phyloP scores from a whole-genome alignment of 2,888 invertebrate species.

The Drosophila subquinaria region DNA sequence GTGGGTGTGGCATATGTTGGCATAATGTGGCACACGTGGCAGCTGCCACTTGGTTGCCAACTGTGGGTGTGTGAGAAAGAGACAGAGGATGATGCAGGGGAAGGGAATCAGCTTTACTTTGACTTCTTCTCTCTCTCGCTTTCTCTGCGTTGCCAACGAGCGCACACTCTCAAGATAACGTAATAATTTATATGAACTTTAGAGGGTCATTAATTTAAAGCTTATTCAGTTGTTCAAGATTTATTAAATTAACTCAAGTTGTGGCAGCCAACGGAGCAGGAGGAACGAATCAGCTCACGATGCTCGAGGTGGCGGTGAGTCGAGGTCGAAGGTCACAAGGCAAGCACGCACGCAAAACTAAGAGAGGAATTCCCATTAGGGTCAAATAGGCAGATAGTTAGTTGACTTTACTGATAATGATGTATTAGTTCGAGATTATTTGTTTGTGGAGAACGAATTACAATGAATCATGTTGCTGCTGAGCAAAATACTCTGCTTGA shows the following conservation, averaged over 20 bases:
- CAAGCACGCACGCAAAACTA: constrained; percentile 30
- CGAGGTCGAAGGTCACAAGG: background rate
- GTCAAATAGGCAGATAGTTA: background rate
- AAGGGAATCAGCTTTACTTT: constrained; percentile 10
- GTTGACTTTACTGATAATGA: constrained; percentile 30
- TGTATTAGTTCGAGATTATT: constrained; percentile 16
- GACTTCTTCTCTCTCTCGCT: constrained; percentile 12
- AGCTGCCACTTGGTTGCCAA: constrained; percentile 43
- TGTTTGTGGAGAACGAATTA: background rate
- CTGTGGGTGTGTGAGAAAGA: background rate
- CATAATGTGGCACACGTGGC: constrained; percentile 66
- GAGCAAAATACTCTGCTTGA: background rate
- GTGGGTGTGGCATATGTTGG: constrained; percentile 58
- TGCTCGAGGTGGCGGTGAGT: background rate
- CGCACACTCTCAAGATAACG: constrained; percentile 66
- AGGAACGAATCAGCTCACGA: constrained; percentile 15
- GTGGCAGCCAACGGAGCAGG: constrained; percentile 58
- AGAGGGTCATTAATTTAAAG: constrained; percentile 84
- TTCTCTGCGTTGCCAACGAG: constrained; percentile 34
- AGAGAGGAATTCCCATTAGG: background rate
- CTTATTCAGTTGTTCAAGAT: constrained; percentile 85
- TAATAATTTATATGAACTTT: constrained; percentile 83
- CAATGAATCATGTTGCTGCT: background rate
- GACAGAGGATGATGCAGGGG: background rate
- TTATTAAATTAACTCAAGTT: constrained; percentile 84